Evolutionary conservation across 2,888 invertebrate species (phyloP), one percentile per base, ranked within the genome.

Genomic region (Serripes groenlandicus): DNA sequence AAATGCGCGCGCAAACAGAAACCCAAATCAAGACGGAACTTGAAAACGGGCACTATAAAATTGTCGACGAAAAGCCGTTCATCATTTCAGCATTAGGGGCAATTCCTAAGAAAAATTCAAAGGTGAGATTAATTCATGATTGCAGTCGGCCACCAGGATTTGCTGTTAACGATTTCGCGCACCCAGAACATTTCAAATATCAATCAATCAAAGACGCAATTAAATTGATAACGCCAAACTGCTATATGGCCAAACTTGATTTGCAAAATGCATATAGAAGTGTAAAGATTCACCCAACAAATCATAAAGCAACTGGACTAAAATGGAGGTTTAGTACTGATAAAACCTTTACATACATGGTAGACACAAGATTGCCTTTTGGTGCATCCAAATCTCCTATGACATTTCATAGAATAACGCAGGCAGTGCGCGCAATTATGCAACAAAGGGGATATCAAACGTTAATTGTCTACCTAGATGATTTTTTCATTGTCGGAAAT

Each of bases 361-460:
- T 5, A 1, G 60, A 60, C 60, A 60, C 60, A 30, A 60, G 18
- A 30, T 60, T 60, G 30, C 60, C 60, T 9, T 60, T 60, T 60
- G 60, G 60, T 5, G 60, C 60, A 3, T 4, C 18, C 3, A 5
- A 1, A 3, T 30, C 30, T 30, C 30, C 32, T 30, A 32, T 28
- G 4, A 60, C 32, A 15, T 60, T 60, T 30, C 60, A 60, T n/a
- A n/a, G 60, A 0, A 11, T 60, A 3, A 60, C 60, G 5, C 60
- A 30, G 30, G 60, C 60, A 3, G 60, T 60, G 32, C 28, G 32
- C 4, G 0, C 30, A 3, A 60, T 60, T 1, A 60, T 60, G 60
- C 15, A 3, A 11, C 30, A 32, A 1, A 60, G 30, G 32, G 60
- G 60, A 1, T 60, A 3, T 60, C 30, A 60, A 5, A 11, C 32